phyloP scores from a whole-genome alignment of 2,113 vertebrate genomes.

The Lophochroa leadbeateri region DNA sequence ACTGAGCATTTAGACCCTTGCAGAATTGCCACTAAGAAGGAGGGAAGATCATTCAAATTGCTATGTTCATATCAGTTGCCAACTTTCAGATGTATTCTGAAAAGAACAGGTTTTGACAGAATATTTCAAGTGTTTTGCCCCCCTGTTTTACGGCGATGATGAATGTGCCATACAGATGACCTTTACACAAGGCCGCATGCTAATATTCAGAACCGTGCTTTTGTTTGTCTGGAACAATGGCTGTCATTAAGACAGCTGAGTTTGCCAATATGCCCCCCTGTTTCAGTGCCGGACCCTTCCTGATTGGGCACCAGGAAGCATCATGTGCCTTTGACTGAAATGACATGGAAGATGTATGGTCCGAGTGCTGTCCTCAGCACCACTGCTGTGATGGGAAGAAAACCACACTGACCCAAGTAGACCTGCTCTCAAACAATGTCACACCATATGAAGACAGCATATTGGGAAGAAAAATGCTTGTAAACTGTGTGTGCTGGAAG shows the following conservation, averaged over 20 bases:
- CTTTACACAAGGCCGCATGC: slow-evolving; percentile 75
- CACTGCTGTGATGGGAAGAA: slow-evolving; percentile 84
- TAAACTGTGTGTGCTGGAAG: slow-evolving; percentile 78
- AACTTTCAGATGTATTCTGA: slow-evolving; percentile 55
- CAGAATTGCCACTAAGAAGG: slow-evolving; percentile 20
- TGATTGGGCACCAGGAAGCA: slow-evolving; percentile 82
- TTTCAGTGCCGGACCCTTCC: slow-evolving; percentile 67
- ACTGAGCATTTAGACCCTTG: slow-evolving; percentile 34
- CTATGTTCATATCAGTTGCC: slow-evolving; percentile 47
- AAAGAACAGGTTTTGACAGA: slow-evolving; percentile 73
- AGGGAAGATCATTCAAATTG: slow-evolving; percentile 28
- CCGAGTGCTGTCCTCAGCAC: slow-evolving; percentile 74
- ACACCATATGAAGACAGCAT: slow-evolving; percentile 84
- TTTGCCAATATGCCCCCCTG: slow-evolving; percentile 82
- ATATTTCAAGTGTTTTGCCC: slow-evolving; percentile 67
- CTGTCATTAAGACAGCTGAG: slow-evolving; percentile 79
- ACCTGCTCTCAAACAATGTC: slow-evolving; percentile 81
- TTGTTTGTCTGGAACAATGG: slow-evolving; percentile 82
- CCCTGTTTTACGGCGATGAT: slow-evolving; percentile 79
- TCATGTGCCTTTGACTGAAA: slow-evolving; percentile 84
- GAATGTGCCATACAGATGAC: slow-evolving; percentile 79
- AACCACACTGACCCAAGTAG: slow-evolving; percentile 82
- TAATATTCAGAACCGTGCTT: slow-evolving; percentile 80
- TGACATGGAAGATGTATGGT: slow-evolving; percentile 88
- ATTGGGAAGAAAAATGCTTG: slow-evolving; percentile 87